Conservation (phyloP, 1,140 invertebrate genomes). For the Ceratina japonica region DNA sequence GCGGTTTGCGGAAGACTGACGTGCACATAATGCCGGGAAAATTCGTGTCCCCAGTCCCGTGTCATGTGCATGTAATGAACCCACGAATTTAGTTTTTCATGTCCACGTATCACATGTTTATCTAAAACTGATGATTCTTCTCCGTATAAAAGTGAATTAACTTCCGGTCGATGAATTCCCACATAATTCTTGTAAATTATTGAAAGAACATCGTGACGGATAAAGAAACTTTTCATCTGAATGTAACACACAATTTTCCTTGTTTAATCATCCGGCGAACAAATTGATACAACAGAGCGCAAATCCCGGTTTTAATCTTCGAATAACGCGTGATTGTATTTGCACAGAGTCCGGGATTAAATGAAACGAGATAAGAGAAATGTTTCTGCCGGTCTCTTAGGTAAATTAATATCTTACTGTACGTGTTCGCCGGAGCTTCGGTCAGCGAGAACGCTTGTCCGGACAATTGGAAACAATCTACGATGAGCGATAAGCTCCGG, state of each 20-base stretch:
- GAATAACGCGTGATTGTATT: slow-evolving; percentile 14
- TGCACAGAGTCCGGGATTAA: slow-evolving; percentile 19
- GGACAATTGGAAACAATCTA: slow-evolving; percentile 52
- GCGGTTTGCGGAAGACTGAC: slow-evolving; percentile 3
- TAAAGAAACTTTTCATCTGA: no score
- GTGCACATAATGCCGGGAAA: slow-evolving; percentile 23
- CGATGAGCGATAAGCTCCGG: slow-evolving; percentile 43
- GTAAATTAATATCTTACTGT: slow-evolving; percentile 40
- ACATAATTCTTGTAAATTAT: no score
- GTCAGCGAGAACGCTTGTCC: slow-evolving; percentile 8
- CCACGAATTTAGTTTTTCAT: no score
- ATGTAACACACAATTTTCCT: no score
- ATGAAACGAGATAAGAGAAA: slow-evolving; percentile 44
- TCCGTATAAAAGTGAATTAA: neutral
- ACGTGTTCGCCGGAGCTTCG: slow-evolving; percentile 1
- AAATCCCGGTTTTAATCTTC: no score
- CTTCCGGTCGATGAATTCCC: no score
- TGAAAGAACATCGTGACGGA: no score
- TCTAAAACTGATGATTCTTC: no score
- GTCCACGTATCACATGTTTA: neutral
- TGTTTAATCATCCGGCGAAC: no score
- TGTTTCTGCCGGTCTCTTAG: slow-evolving; percentile 10
- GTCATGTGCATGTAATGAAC: slow-evolving; percentile 42
- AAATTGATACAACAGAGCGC: no score
- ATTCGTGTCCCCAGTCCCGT: slow-evolving; percentile 36